phyloP scores from a whole-genome alignment of 2,797 vertebrate species.

The Clarias platycephalus region DNA sequence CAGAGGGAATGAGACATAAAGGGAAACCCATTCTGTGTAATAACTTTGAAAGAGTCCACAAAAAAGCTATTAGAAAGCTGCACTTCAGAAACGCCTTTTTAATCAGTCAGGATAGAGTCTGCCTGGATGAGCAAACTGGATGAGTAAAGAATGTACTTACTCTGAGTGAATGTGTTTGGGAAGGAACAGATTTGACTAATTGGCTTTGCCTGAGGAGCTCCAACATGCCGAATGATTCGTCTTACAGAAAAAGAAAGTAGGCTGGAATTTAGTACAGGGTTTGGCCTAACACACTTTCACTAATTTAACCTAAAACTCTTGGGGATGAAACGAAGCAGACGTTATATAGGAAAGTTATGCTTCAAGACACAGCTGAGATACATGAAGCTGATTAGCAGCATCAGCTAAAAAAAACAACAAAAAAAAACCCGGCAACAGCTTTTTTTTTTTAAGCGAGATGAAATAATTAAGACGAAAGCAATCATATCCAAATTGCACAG shows the following conservation, averaged over 20 bases:
- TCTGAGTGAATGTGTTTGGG: neutral
- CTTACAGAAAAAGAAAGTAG: neutral
- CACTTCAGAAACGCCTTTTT: constrained; percentile 18
- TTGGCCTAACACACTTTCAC: neutral
- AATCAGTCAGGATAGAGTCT: neutral
- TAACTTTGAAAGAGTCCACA: constrained; percentile 25
- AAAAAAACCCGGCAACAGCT: no score
- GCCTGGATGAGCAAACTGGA: constrained; percentile 16
- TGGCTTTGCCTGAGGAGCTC: neutral
- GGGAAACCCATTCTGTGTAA: constrained; percentile 7
- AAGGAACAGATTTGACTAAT: constrained; percentile 1
- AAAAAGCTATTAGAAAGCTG: constrained; percentile 17
- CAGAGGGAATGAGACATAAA: neutral
- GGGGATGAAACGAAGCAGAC: neutral
- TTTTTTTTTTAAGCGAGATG: neutral
- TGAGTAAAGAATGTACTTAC: constrained; percentile 16
- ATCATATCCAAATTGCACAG: neutral
- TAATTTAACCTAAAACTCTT: neutral
- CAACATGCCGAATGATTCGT: constrained; percentile 55
- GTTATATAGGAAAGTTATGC: neutral
- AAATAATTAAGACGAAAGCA: neutral
- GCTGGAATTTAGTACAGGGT: neutral
- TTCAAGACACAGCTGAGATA: neutral
- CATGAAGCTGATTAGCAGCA: neutral
- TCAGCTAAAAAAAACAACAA: neutral